Evolutionary conservation across 2,797 vertebrate species (phyloP).

Genomic region (Leptoclinus maculatus): DNA sequence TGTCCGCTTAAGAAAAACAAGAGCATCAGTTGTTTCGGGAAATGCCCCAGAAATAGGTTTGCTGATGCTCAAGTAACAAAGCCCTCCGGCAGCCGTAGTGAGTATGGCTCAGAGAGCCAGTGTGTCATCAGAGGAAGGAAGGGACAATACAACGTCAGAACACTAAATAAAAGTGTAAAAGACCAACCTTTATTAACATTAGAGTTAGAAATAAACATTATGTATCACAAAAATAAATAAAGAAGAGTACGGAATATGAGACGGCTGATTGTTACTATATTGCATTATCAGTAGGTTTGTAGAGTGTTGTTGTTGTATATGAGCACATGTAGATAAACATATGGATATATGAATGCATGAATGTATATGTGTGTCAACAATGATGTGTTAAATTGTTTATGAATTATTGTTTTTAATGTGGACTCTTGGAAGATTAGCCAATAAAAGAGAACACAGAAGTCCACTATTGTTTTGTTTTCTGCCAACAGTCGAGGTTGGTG

Average conservation of each 20-base stretch:
- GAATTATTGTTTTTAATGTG: no score
- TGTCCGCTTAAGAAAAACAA: not conserved
- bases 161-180: not conserved
- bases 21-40: not conserved
- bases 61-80: not conserved
- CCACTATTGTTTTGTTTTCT: not conserved
- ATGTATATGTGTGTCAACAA: no score
- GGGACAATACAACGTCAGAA: not conserved
- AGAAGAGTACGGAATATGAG: not conserved
- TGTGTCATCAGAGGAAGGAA: not conserved
- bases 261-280: not conserved
- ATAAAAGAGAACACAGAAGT: not conserved
- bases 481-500: not conserved
- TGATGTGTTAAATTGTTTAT: no score
- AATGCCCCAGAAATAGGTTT: not conserved
- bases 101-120: not conserved
- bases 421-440: not conserved
- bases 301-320: not conserved
- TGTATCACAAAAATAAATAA: not conserved
- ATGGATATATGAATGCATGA: no score
- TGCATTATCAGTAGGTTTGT: not conserved
- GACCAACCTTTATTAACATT: not conserved
- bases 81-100: not conserved
- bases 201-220: not conserved
- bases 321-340: not conserved